Evolutionary conservation across 2,113 vertebrate species (phyloP).

Genomic region (Herpetotheres cachinnans): DNA sequence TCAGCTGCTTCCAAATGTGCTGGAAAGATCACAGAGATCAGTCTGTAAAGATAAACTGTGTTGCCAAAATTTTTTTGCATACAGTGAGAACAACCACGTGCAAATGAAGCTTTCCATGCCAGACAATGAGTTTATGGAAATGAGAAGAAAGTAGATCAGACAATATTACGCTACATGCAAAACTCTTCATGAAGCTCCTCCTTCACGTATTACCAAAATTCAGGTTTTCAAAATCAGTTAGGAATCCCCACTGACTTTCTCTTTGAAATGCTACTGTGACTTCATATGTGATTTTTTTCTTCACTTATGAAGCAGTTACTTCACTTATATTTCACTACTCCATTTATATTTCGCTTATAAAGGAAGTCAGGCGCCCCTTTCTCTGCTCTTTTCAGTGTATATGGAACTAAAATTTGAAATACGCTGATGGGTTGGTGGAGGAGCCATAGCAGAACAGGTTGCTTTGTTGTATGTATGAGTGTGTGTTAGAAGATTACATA

Average conservation of each 20-base stretch:
- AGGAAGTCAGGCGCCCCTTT: neutral
- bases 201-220: neutral
- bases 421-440: neutral
- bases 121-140: conserved; percentile 21
- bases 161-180: neutral
- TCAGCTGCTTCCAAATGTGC: conserved; percentile 39
- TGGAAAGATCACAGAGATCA: conserved; percentile 51
- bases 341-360: neutral
- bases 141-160: neutral
- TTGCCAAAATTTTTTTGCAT: conserved; percentile 22
- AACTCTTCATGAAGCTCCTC: neutral
- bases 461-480: neutral
- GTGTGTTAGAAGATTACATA: neutral
- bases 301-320: neutral
- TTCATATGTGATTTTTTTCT: neutral
- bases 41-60: neutral
- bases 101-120: neutral
- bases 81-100: conserved; percentile 1
- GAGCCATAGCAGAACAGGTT: neutral
- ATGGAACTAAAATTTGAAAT: neutral
- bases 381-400: neutral
- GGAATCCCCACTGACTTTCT: neutral
- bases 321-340: neutral
- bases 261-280: neutral
- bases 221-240: neutral